Percentiles rank a stretch among this genome's conserved stretches.
These are phyloP conservation scores for Eristalinus aeneus DNA, from an alignment of 2,888 invertebrate species.

Conservation along the genomic window DNA sequence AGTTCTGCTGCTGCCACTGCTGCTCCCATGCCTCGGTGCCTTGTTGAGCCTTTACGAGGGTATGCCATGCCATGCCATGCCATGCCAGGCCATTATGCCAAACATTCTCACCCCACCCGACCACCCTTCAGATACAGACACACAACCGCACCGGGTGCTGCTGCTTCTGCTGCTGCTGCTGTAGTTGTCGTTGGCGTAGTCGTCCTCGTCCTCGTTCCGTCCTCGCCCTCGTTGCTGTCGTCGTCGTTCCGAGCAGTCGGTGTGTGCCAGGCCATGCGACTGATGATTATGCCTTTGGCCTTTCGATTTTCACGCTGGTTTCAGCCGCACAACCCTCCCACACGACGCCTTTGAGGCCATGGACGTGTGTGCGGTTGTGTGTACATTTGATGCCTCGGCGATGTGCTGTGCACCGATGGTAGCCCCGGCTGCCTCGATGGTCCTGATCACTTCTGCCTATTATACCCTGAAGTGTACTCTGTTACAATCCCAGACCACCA, in stretches of 20 bases:
- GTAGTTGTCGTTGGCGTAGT: not conserved
- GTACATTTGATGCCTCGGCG: conserved; percentile 12
- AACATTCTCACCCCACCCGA: conserved; percentile 5
- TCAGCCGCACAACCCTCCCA: conserved; percentile 45
- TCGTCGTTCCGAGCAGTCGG: conserved; percentile 49
- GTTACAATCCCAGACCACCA: conserved; percentile 71
- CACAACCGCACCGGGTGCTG: not conserved
- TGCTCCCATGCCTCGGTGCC: conserved; percentile 65
- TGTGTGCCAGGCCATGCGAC: conserved; percentile 71
- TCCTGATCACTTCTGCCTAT: conserved; percentile 73
- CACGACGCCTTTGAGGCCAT: not conserved
- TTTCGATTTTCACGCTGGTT: conserved; percentile 73
- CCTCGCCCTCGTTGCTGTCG: not conserved
- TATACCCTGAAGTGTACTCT: conserved; percentile 72
- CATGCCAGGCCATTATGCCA: conserved; percentile 49
- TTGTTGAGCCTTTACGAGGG: conserved; percentile 66
- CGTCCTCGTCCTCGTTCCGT: not conserved
- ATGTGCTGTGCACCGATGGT: conserved; percentile 34
- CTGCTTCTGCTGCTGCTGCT: not conserved
- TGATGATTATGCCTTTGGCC: conserved; percentile 73
- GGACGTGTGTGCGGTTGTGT: conserved; percentile 7
- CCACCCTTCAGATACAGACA: conserved; percentile 23
- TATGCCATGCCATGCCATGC: conserved; percentile 56
- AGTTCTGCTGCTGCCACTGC: conserved; percentile 40
- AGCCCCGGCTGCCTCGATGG: conserved; percentile 59